Evolutionary conservation across 2,888 invertebrate genomes (phyloP), one percentile per base, ranked within the genome.

Genomic region (Cheiracanthium punctorium): DNA sequence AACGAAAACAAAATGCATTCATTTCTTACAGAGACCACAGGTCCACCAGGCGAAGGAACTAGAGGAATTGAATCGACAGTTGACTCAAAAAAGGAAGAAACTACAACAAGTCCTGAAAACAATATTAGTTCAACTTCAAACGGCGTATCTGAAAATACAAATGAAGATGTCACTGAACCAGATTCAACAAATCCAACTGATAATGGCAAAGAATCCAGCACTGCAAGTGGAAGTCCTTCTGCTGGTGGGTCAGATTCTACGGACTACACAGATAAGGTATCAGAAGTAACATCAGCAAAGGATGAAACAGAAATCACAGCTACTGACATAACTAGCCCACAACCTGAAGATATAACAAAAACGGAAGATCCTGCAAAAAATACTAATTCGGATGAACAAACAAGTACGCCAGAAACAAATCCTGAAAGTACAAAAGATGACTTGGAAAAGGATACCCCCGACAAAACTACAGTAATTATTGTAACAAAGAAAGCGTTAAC

Each of bases 41-140:
- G 70, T 75, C 76, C 70, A 41, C 64, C 65, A 30, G 65, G 58
- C 17, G 48, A 79, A n/a, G 79, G 64, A 85, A 85, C 84, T 85
- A 74, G 79, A 79, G 74, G 84, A 74, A 85, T 79, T 79, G 70
- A 69, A 37, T 37, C 58, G 2, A 74, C 79, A 58, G 41, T 29
- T 8, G 70, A 72, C n/a, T 20, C 24, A 29, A 64, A 24, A 2
- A n/a, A 24, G 14, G 67, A 79, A 8, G 20, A 7, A 24, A 12
- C 37, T 14, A 30, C 24, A 14, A 43, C 8, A 20, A 69, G 43
- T 77, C 14, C 43, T 30, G n/a, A 8, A 58, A 52, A 74, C 20
- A 10, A 65, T 28, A 29, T 12, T 29, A 29, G 29, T 28, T 12
- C 33, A 32, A 14, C 32, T 28, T 17, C 69, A n/a, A 30, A 29